Percentiles rank a stretch among this genome's conserved stretches.
These are phyloP conservation scores for Lypha dubia DNA, from an alignment of 2,888 invertebrate genomes.

Conservation along the genomic window DNA sequence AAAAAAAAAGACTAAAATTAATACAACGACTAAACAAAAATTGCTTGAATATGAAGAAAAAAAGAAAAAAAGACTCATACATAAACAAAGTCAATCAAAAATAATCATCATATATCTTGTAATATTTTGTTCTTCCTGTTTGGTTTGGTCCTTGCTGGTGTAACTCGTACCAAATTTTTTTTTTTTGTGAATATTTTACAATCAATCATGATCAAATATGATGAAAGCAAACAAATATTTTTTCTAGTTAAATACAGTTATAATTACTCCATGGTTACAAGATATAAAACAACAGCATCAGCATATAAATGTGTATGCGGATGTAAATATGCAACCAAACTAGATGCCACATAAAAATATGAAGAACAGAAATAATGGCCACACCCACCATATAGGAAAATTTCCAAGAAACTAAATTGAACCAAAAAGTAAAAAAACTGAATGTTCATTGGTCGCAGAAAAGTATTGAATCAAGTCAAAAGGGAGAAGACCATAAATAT, in stretches of 20 bases:
- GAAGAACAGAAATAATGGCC: constrained; percentile 59
- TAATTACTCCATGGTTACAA: constrained; percentile 70
- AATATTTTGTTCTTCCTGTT: background rate
- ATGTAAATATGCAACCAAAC: constrained; percentile 20
- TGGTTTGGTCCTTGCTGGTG: background rate
- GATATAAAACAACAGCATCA: constrained; percentile 45
- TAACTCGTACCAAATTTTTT: constrained; percentile 24
- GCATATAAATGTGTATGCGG: constrained; percentile 13
- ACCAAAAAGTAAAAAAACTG: constrained; percentile 65
- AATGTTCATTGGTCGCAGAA: constrained; percentile 71
- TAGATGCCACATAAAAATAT: constrained; percentile 17
- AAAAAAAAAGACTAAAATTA: constrained; percentile 57
- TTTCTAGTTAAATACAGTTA: constrained; percentile 71
- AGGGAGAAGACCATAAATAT: constrained; percentile 54
- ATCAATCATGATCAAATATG: constrained; percentile 73
- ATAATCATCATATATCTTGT: constrained; percentile 54
- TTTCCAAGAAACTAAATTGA: constrained; percentile 55
- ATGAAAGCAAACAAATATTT: constrained; percentile 70
- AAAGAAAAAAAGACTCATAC: constrained; percentile 56
- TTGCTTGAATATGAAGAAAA: too few species aligned
- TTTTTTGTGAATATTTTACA: constrained; percentile 63
- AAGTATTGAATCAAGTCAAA: constrained; percentile 69
- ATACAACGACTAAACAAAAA: constrained; percentile 53
- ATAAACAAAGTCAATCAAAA: constrained; percentile 71
- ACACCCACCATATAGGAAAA: constrained; percentile 65